phyloP scores from a whole-genome alignment of 2,888 invertebrate genomes.

The Pseudeuparius sepicola region DNA sequence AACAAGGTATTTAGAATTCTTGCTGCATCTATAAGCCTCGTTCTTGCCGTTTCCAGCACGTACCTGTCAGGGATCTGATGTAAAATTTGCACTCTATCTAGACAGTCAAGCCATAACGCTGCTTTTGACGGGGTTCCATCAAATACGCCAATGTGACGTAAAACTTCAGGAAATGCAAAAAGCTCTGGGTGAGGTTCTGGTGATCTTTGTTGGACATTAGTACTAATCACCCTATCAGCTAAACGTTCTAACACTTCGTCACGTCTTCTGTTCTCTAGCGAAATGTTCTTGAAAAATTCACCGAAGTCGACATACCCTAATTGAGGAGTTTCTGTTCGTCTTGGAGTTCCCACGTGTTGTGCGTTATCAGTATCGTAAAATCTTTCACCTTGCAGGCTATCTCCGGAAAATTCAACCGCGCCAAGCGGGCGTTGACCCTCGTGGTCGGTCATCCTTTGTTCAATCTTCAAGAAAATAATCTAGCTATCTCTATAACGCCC shows the following conservation, averaged over 20 bases:
- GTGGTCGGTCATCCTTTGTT: no score
- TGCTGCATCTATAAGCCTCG: slow-evolving; percentile 4
- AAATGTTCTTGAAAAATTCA: slow-evolving; percentile 3
- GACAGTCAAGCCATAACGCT: slow-evolving; percentile 1
- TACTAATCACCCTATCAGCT: background rate
- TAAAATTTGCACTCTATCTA: background rate
- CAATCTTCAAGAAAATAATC: no score
- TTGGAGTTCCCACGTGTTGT: no score
- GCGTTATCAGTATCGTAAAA: no score
- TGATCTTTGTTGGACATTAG: background rate
- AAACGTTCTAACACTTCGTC: slow-evolving; percentile 6
- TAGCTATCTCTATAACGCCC: no score
- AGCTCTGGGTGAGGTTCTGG: background rate
- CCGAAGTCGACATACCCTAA: slow-evolving; percentile 1
- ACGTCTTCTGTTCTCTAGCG: slow-evolving; percentile 1
- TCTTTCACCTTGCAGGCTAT: no score
- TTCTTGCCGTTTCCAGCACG: slow-evolving; percentile 12
- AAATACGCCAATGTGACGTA: slow-evolving; percentile 6
- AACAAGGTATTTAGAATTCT: no score
- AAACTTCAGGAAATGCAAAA: background rate
- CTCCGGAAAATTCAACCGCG: no score
- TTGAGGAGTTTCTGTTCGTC: no score
- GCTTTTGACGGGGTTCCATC: slow-evolving; percentile 6
- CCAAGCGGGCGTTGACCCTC: no score
- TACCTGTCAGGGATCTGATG: slow-evolving; percentile 6